Evolutionary conservation across 2,888 invertebrate genomes (phyloP), one percentile per base, ranked within the genome.

Genomic region (Thymelicus lineola): DNA sequence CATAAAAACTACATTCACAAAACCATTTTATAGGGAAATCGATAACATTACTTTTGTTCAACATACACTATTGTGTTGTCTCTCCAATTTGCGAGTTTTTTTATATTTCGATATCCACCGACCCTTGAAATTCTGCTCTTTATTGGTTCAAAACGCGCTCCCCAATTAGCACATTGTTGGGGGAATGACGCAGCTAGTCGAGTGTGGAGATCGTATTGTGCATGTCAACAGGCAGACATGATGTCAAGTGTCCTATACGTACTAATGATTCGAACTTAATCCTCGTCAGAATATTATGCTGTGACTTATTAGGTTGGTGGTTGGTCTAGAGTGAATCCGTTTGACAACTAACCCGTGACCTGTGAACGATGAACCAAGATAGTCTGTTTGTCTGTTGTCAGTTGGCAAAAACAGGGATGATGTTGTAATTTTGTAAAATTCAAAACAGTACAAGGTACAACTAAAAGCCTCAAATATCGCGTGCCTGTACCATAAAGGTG

Each of bases 121-220:
- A 35, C 46, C 35, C 46, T 61, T 59, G 59, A 59, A 61, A 61
- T 35, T 28, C 46, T 48, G 61, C n/a, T 48, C 46, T 61, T 61
- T 60, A 45, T 60, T 45, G 36, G 17, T 14, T n/a, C 46, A 61
- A 46, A 46, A 36, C n/a, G 61, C 61, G 28, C 28, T 61, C 42
- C 45, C 61, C 61, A 61, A 61, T 61, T 61, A 61, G 61, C 48
- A 28, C 28, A 35, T 48, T 20, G 42, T 46, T n/a, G 61, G 46
- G 61, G 46, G 46, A 45, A 45, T 4, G 15, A 17, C 46, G 28
- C 9, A 28, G 28, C 14, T 10, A 9, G n/a, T 48, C 28, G 55
- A 48, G 35, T 28, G 48, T 15, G n/a, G 48, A 46, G 46, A 35
- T 48, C 45, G 28, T 20, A 46, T 62, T 48, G 62, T 62, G 10